A percentile compares a stretch with the other conserved stretches of the same genome.
Evolutionary conservation across 37 sponge, comb jelly and placozoan species (phyloP).

Genomic region (Agelas oroides): DNA sequence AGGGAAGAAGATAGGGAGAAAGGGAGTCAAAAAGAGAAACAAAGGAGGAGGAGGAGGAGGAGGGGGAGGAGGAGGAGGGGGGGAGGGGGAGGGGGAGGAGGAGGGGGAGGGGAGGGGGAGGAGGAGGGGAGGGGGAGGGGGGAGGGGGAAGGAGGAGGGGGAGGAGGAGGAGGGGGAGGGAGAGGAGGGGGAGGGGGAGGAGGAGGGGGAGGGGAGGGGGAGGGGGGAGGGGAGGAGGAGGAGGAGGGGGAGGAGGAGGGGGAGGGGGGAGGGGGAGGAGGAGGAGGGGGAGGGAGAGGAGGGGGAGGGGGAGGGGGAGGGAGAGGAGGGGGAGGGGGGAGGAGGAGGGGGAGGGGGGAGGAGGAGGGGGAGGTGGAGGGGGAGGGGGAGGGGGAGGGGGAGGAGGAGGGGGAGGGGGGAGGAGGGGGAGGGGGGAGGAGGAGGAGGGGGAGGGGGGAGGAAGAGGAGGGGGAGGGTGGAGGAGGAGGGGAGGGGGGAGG

Average conservation of each 20-base stretch:
- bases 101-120: neutral
- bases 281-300: neutral
- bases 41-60: neutral
- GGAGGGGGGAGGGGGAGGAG: slow-evolving; percentile 1
- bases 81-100: neutral
- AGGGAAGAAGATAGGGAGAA: too few species aligned
- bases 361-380: neutral
- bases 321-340: slow-evolving; percentile 2
- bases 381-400: neutral
- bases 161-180: neutral
- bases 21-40: too few species aligned
- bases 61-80: neutral
- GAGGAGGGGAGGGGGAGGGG: slow-evolving; percentile 1
- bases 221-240: neutral
- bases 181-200: neutral
- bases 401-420: too few species aligned
- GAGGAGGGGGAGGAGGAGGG: neutral
- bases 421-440: too few species aligned
- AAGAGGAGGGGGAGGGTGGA: neutral
- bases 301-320: slow-evolving; percentile 3
- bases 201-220: too few species aligned
- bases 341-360: neutral
- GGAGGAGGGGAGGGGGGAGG: too few species aligned
- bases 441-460: too few species aligned
- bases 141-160: neutral